Base-by-base conservation (phyloP, 2,113 vertebrate species). In the Nansenia antarctica region DNA sequence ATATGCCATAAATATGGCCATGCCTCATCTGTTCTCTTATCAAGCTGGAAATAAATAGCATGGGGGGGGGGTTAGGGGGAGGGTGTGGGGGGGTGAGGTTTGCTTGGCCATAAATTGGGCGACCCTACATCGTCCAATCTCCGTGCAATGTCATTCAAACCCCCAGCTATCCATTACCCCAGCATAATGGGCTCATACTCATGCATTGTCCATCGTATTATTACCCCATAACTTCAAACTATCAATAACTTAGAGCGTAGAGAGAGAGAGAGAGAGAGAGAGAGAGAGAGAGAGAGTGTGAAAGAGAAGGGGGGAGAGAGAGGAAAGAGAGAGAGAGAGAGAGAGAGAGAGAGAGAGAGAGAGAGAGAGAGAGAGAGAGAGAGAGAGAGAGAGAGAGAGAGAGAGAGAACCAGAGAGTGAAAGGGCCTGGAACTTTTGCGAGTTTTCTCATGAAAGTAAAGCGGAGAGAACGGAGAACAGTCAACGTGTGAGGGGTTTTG, bases 101-200 rank as follows among this genome's bases (percentile, higher is more conserved):
- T 67, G 80, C 74, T 78, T 74, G 80, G 65, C 74, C 86, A 92
- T 93, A 92, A 93, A 92, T 92, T 77, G 75, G 78, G 81, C 72
- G 78, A 81, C 85, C 85, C 85, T 90, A 86, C 26, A 85, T 91
- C 89, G 90, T 92, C 88, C 89, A 92, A 91, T 93, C 87, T 90
- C 84, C 74, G 72, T 73, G 90, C 88, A 92, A 91, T 92, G 89
- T 90, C 92, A 91, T 92, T 92, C 88, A 91, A 90, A 90, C 85
- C 79, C 81, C 9, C 30, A 82, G 74, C 90, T 83, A 92, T 92
- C 89, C 84, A 92, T 92, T 92, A 93, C 87, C 81, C 69, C 26
- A 65, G 77, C 85, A 90, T 92, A 92, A 93, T 90, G 89, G 91
- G 69, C 86, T 90, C 78, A 85, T 82, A 87, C 79, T 83, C 87